These are phyloP conservation scores for Myrmecophaga tridactyla DNA, from an alignment of 2,113 vertebrate species.

Conservation along the genomic window DNA sequence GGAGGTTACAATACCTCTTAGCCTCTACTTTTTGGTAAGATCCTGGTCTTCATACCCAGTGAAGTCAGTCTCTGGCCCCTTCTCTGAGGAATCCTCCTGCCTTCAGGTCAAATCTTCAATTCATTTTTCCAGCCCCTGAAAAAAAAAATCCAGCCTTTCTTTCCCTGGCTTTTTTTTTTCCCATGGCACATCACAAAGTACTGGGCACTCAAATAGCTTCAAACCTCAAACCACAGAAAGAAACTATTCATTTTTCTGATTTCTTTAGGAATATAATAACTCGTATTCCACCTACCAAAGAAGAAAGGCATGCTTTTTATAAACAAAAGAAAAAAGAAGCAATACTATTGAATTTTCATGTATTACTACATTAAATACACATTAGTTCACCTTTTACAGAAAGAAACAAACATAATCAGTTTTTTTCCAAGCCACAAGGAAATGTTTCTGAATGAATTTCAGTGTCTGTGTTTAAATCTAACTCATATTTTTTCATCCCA, in stretches of 20 bases:
- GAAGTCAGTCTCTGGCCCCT: not conserved
- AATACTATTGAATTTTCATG: not conserved
- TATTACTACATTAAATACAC: not conserved
- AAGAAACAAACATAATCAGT: not conserved
- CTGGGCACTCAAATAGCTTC: not conserved
- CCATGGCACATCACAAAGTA: not conserved
- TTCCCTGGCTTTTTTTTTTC: not conserved
- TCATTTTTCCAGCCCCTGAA: not conserved
- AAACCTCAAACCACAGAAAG: not conserved
- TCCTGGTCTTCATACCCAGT: not conserved
- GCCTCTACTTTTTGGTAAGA: not conserved
- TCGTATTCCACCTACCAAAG: not conserved
- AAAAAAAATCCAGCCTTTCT: not conserved
- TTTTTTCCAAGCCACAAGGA: not conserved
- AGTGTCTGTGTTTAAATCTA: not conserved
- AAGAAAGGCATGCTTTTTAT: not conserved
- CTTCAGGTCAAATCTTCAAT: not conserved
- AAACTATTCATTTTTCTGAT: not conserved
- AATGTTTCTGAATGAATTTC: slow-evolving; percentile 29
- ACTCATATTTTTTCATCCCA: not conserved
- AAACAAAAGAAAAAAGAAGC: not conserved
- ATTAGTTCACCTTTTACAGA: not conserved
- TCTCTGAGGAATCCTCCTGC: not conserved
- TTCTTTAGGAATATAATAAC: not conserved
- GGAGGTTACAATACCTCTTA: not conserved